These are phyloP conservation scores for Oryctes rhinoceros DNA, from an alignment of 1,140 invertebrate species.

Conservation along the genomic window DNA sequence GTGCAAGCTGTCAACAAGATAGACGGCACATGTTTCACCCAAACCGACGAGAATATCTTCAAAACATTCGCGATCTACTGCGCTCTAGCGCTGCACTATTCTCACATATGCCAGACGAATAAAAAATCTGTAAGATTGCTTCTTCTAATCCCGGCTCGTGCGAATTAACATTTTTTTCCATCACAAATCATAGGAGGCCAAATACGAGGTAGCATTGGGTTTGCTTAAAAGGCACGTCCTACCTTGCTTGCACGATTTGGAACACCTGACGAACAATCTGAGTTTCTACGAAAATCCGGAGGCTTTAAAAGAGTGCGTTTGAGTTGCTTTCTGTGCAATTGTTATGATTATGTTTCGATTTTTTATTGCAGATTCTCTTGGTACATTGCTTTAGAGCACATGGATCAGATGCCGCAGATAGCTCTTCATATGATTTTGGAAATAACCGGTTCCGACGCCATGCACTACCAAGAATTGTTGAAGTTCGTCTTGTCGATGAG, in stretches of 20 bases:
- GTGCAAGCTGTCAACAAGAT: constrained; percentile 66
- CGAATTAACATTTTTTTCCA: not conserved
- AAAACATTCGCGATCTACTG: constrained; percentile 64
- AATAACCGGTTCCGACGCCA: constrained; percentile 58
- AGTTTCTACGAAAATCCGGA: constrained; percentile 20
- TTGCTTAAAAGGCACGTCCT: constrained; percentile 46
- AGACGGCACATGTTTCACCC: constrained; percentile 61
- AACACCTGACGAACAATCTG: not conserved
- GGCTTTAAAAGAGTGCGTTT: not conserved
- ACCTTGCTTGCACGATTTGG: constrained; percentile 50
- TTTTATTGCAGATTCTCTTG: constrained; percentile 62
- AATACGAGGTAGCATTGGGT: constrained; percentile 3
- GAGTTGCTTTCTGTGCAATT: not conserved
- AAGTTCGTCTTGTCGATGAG: constrained; percentile 64
- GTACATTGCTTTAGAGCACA: constrained; percentile 63
- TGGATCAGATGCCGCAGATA: constrained; percentile 62
- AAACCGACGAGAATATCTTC: constrained; percentile 63
- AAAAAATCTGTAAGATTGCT: constrained; percentile 17
- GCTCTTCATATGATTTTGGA: constrained; percentile 63
- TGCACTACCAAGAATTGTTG: constrained; percentile 57
- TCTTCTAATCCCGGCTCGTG: not conserved
- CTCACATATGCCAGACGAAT: constrained; percentile 53
- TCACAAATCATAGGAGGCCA: constrained; percentile 13
- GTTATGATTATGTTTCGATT: not conserved
- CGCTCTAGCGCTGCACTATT: constrained; percentile 63